A percentile compares a stretch with the other conserved stretches of the same genome.
phyloP scores from a whole-genome alignment of 2,797 vertebrate genomes.

The Premnoplex brunnescens region DNA sequence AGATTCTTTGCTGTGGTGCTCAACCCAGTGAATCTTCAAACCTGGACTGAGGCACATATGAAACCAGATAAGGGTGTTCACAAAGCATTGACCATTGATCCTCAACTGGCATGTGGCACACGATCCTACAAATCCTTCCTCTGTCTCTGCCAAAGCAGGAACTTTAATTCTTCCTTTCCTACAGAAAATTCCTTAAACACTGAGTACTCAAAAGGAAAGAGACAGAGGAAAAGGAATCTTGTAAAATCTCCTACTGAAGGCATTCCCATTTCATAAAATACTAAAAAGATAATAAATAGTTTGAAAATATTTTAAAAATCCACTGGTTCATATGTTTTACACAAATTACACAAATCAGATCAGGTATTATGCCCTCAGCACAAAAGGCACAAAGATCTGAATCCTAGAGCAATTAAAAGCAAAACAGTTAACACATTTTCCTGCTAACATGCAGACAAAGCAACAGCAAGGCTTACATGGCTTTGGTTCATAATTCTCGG shows the following conservation, averaged over 20 bases:
- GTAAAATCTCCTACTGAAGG: background rate
- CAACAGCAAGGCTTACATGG: background rate
- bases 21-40: background rate
- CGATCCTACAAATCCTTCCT: background rate
- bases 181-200: background rate
- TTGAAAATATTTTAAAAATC: background rate
- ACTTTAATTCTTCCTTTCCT: background rate
- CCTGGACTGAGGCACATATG: accelerated
- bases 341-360: background rate
- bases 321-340: background rate
- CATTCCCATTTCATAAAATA: background rate
- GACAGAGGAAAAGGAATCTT: background rate
- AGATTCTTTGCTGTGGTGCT: background rate
- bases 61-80: background rate
- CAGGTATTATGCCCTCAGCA: background rate
- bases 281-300: background rate
- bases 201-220: background rate
- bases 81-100: background rate
- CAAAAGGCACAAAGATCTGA: background rate
- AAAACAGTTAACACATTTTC: background rate
- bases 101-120: background rate
- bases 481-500: background rate
- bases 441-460: background rate
- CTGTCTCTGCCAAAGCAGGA: background rate
- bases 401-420: background rate